Evolutionary conservation across 2,888 invertebrate genomes (phyloP).

Genomic region (Nesidiocoris tenuis): DNA sequence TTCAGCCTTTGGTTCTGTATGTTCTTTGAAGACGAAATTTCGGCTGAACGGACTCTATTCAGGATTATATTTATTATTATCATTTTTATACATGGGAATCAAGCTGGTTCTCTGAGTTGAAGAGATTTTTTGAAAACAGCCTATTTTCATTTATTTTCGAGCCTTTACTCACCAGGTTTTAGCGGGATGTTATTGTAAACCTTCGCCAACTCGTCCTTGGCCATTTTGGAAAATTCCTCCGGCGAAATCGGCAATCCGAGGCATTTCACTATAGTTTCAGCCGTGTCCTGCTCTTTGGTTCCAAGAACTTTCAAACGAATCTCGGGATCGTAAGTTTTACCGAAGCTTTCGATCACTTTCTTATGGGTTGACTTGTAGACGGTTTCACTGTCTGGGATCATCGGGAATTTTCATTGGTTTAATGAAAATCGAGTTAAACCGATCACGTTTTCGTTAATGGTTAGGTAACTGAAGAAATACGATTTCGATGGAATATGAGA

Average conservation of each 20-base stretch:
- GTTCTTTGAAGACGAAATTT: too few relatives aligned
- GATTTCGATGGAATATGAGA: too few relatives aligned
- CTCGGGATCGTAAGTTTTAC: slow-evolving; percentile 75
- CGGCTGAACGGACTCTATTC: too few relatives aligned
- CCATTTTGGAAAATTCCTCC: slow-evolving; percentile 65
- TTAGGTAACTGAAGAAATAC: too few relatives aligned
- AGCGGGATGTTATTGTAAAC: slow-evolving; percentile 64
- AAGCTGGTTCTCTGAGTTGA: too few relatives aligned
- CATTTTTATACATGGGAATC: too few relatives aligned
- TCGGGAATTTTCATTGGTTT: too few relatives aligned
- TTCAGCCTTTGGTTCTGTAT: too few relatives aligned
- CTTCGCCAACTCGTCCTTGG: slow-evolving; percentile 62
- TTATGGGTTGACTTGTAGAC: slow-evolving; percentile 74
- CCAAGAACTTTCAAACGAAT: slow-evolving; percentile 76
- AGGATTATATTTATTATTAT: too few relatives aligned
- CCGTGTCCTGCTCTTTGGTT: slow-evolving; percentile 68
- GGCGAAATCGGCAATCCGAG: slow-evolving; percentile 67
- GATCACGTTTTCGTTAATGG: neutral
- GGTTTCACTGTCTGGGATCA: slow-evolving; percentile 71
- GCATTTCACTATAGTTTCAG: slow-evolving; percentile 67
- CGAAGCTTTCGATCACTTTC: slow-evolving; percentile 68
- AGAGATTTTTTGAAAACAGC: too few relatives aligned
- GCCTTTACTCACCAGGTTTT: slow-evolving; percentile 68
- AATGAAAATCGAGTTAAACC: too few relatives aligned
- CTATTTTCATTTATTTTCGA: too few relatives aligned